Evolutionary conservation across 2,797 vertebrate species (phyloP), one percentile per base, ranked within the genome.

Genomic region (Hippocampus kuda): DNA sequence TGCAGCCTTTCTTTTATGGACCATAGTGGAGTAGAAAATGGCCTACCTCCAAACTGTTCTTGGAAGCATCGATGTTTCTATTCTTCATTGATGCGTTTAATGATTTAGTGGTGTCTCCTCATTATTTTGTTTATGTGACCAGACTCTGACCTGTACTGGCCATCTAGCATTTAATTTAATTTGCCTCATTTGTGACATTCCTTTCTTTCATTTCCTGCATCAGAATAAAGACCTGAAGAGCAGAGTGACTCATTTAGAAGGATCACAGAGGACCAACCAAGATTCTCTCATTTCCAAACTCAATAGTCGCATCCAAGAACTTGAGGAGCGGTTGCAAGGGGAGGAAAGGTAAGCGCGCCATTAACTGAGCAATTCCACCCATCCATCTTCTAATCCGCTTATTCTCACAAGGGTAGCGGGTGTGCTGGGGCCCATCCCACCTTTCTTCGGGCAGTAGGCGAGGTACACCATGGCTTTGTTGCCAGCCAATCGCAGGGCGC

Each of bases 221-320:
- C 71, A 99, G 97, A 97, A 94, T 85, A 97, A 95, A 83, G 96
- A 98, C 76, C 75, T 99, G 79, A 95, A 88, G 88, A 92, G 94
- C 78, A 89, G 94, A 77, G 89, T 99, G 76, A 79, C 87, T 69
- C 92, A 98, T 83, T 87, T 99, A 76, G 97, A 99, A 80, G 91
- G 89, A 66, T 95, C 93, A 69, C 94, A 96, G 84, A 89, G 88
- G 70, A 91, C 90, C 71, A 94, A 89, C 81, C 96, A 96, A 84
- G 95, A 98, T 68, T 93, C 93, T 0, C 86, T 95, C 48, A 89
- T 97, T 72, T 89, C 91, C 71, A 95, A 94, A 77, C 92, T 99
- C 73, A 94, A 95, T 86, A 84, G 85, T 65, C 92, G 93, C 74
- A 92, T 98, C 70, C 87, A 91, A 15, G 95, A 99, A 72, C 91